These are phyloP conservation scores for Sceliomorpha sp. DNA, from an alignment of 2,888 invertebrate species.

Conservation along the genomic window DNA sequence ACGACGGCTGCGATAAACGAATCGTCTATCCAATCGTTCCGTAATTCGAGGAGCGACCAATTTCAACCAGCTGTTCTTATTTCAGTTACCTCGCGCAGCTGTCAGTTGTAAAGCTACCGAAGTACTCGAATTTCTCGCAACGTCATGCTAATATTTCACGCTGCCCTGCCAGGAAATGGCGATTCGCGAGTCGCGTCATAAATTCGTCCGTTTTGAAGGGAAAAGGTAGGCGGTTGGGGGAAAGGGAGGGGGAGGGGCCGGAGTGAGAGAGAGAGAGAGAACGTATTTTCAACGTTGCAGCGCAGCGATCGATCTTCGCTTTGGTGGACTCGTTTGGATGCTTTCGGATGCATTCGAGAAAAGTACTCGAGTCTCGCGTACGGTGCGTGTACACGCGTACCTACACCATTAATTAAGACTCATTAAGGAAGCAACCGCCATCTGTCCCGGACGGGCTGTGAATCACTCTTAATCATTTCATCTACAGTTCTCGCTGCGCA, in stretches of 20 bases:
- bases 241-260: too few species aligned
- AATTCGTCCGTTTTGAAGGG: constrained; percentile 33
- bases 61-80: too few species aligned
- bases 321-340: too few species aligned
- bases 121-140: too few species aligned
- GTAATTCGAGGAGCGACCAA: too few species aligned
- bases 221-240: constrained; percentile 1
- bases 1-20: too few species aligned
- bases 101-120: too few species aligned
- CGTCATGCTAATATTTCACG: constrained; percentile 21
- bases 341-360: constrained; percentile 32
- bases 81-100: too few species aligned
- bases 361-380: constrained; percentile 45
- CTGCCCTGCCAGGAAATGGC: too few species aligned
- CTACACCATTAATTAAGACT: constrained; percentile 78
- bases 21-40: too few species aligned
- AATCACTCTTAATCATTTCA: constrained; percentile 79
- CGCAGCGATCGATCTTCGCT: constrained; percentile 42
- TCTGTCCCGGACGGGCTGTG: constrained; percentile 76
- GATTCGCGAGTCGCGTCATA: constrained; percentile 21
- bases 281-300: constrained; percentile 13
- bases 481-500: constrained; percentile 63
- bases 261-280: too few species aligned
- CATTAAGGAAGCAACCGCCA: constrained; percentile 78
- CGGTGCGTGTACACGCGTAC: constrained; percentile 70